phyloP scores from a whole-genome alignment of 2,797 vertebrate species.

The Synanceia verrucosa region DNA sequence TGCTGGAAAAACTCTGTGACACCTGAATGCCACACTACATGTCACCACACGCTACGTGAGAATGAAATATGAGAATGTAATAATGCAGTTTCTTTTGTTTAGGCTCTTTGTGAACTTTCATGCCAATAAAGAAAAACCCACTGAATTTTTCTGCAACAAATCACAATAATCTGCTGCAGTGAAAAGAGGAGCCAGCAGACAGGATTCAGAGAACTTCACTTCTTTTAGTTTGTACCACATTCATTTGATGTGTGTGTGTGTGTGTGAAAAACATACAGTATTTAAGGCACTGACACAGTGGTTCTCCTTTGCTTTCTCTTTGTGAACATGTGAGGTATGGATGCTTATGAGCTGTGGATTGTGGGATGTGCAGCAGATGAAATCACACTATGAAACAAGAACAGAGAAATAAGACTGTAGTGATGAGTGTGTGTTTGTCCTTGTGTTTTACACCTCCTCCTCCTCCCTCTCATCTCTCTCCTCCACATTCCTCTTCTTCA shows the following conservation, averaged over 20 bases:
- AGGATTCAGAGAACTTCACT: constrained; percentile 11
- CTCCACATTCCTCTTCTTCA: background rate
- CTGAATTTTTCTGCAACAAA: constrained; percentile 12
- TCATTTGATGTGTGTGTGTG: background rate
- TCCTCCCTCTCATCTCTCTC: background rate
- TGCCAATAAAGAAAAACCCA: background rate
- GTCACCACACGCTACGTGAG: background rate
- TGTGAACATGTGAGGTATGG: too few relatives aligned
- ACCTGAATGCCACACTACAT: too few relatives aligned
- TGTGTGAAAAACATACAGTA: too few relatives aligned
- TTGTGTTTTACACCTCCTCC: background rate
- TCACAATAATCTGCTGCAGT: background rate
- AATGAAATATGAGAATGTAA: constrained; percentile 11
- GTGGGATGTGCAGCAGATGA: background rate
- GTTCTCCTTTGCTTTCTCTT: too few relatives aligned
- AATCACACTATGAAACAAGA: background rate
- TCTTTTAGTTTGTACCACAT: background rate
- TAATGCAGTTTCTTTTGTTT: background rate
- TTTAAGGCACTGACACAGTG: too few relatives aligned
- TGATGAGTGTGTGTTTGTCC: background rate
- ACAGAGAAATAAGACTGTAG: background rate
- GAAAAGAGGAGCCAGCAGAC: constrained; percentile 1
- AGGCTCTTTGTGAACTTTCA: background rate
- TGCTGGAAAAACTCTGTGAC: background rate
- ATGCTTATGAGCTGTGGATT: background rate